Conservation (phyloP, 2,888 invertebrate species). For the Podabrus alpinus region DNA sequence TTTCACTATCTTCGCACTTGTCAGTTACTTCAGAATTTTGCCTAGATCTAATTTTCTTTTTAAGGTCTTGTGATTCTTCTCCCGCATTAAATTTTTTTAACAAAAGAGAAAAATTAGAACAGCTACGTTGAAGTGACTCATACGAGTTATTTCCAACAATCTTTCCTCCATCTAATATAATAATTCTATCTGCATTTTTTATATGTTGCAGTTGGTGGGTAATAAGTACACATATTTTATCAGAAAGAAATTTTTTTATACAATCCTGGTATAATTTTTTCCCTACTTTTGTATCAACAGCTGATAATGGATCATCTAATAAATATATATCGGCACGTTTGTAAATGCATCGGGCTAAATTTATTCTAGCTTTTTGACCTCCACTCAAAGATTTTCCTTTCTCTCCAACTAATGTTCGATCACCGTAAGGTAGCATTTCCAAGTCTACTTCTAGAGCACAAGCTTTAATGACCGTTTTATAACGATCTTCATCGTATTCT, state of each 20-base stretch:
- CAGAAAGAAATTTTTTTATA: constrained; percentile 62
- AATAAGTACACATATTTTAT: constrained; percentile 67
- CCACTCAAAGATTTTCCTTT: constrained; percentile 80
- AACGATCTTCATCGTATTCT: constrained; percentile 62
- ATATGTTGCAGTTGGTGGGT: constrained; percentile 74
- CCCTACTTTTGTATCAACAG: constrained; percentile 79
- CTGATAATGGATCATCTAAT: constrained; percentile 81
- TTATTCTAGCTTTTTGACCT: constrained; percentile 82
- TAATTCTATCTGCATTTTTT: constrained; percentile 49
- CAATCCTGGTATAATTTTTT: constrained; percentile 75
- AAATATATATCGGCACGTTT: constrained; percentile 78
- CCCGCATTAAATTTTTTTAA: constrained; percentile 49
- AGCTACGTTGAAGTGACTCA: constrained; percentile 56
- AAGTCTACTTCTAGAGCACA: constrained; percentile 74
- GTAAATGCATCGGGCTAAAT: constrained; percentile 77
- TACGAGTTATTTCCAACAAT: constrained; percentile 58
- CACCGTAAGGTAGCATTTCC: constrained; percentile 73
- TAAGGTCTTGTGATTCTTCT: constrained; percentile 46
- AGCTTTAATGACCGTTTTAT: constrained; percentile 65
- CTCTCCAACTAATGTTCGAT: constrained; percentile 80
- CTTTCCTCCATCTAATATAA: constrained; percentile 56
- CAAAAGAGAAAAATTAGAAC: constrained; percentile 59
- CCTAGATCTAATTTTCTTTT: constrained; percentile 44
- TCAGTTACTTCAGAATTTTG: constrained; percentile 43
- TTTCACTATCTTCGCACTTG: constrained; percentile 38